phyloP scores from a whole-genome alignment of 2,888 invertebrate genomes.

The Piscicola geometra region DNA sequence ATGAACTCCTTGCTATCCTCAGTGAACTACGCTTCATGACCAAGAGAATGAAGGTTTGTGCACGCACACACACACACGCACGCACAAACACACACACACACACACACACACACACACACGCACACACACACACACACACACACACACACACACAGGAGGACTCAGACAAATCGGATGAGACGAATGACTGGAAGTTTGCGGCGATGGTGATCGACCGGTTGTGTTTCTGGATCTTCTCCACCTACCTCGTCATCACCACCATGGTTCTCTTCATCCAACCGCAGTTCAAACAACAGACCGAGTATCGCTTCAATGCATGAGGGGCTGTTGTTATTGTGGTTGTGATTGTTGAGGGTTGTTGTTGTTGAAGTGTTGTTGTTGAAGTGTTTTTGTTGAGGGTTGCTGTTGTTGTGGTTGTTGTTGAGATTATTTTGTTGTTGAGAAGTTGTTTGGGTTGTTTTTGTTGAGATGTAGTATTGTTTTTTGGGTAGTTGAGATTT shows the following conservation, averaged over 20 bases:
- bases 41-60: conserved; percentile 43
- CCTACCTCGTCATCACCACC: conserved; percentile 41
- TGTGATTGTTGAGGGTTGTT: no score
- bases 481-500: no score
- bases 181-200: conserved; percentile 43
- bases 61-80: background rate
- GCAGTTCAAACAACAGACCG: conserved; percentile 11
- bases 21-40: conserved; percentile 46
- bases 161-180: conserved; percentile 39
- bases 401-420: no score
- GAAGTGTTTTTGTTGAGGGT: no score
- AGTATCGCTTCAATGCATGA: no score
- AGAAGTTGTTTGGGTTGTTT: no score
- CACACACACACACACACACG: background rate
- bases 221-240: conserved; percentile 43
- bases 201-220: conserved; percentile 45
- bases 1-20: conserved; percentile 45
- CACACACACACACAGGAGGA: conserved; percentile 36
- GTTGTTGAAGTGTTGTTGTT: no score
- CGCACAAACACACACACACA: background rate
- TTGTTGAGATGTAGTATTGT: no score
- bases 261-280: conserved; percentile 41
- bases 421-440: no score
- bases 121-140: conserved; percentile 3
- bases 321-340: no score